Evolutionary conservation across 2,797 vertebrate genomes (phyloP).

Genomic region (Ceyx erithaca): DNA sequence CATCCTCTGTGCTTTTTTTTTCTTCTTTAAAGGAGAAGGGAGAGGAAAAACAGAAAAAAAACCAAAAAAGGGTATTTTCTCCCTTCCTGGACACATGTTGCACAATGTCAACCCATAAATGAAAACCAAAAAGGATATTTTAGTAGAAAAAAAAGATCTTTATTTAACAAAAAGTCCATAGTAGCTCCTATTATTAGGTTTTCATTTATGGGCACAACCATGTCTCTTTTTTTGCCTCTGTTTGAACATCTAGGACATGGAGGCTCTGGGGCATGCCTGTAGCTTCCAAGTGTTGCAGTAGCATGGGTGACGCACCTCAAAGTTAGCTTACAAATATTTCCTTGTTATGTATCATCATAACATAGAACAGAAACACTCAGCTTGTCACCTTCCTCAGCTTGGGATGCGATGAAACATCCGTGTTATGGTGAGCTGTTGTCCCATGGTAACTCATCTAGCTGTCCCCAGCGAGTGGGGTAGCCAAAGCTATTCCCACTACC

Average conservation of each 20-base stretch:
- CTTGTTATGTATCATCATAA: neutral
- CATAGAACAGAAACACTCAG: neutral
- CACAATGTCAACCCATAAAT: neutral
- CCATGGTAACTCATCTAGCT: neutral
- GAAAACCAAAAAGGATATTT: neutral
- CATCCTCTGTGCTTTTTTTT: neutral
- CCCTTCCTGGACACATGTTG: neutral
- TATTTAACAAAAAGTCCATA: neutral
- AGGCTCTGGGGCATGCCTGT: neutral
- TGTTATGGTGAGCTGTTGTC: neutral
- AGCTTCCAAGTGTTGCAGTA: neutral
- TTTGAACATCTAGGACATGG: neutral
- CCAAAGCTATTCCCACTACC: neutral
- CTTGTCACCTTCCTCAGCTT: neutral
- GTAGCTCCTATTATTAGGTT: neutral
- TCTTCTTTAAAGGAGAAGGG: neutral
- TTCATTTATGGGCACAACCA: neutral
- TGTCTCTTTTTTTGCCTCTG: neutral
- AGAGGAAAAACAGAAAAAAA: neutral
- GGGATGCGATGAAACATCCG: neutral
- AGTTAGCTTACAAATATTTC: neutral
- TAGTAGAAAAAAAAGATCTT: neutral
- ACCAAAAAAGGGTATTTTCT: neutral
- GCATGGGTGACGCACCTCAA: accelerated
- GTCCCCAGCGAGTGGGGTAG: neutral